Evolutionary conservation across 2,113 vertebrate species (phyloP).

Genomic region (Nothocercus julius): DNA sequence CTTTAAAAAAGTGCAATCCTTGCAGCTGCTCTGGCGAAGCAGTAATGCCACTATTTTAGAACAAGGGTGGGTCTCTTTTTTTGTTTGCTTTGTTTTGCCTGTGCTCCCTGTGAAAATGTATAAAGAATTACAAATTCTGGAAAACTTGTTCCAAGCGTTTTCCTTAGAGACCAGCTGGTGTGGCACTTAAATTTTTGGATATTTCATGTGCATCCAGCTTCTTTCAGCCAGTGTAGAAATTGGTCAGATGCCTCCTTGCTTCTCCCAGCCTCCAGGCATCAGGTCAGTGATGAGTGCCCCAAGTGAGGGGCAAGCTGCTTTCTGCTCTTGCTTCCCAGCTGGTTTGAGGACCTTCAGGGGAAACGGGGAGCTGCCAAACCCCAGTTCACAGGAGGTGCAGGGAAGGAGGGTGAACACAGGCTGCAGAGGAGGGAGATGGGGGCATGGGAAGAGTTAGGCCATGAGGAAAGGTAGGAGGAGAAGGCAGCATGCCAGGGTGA

Average conservation of each 20-base stretch:
- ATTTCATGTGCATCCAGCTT: neutral
- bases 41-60: neutral
- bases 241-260: neutral
- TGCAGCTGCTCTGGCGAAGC: neutral
- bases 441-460: neutral
- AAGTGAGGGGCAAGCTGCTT: neutral
- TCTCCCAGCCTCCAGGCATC: neutral
- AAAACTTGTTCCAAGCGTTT: neutral
- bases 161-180: neutral
- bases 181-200: neutral
- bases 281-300: neutral
- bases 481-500: neutral
- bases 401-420: neutral
- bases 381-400: neutral
- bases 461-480: neutral
- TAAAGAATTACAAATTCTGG: neutral
- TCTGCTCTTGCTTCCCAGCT: neutral
- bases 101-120: neutral
- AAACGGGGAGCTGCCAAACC: neutral
- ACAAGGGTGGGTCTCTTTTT: neutral
- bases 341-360: neutral
- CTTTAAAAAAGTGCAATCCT: neutral
- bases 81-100: neutral
- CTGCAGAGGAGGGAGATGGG: neutral
- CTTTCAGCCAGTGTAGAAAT: neutral